These are phyloP conservation scores for Electrophaes corylata DNA, from an alignment of 2,888 invertebrate species.

Conservation along the genomic window DNA sequence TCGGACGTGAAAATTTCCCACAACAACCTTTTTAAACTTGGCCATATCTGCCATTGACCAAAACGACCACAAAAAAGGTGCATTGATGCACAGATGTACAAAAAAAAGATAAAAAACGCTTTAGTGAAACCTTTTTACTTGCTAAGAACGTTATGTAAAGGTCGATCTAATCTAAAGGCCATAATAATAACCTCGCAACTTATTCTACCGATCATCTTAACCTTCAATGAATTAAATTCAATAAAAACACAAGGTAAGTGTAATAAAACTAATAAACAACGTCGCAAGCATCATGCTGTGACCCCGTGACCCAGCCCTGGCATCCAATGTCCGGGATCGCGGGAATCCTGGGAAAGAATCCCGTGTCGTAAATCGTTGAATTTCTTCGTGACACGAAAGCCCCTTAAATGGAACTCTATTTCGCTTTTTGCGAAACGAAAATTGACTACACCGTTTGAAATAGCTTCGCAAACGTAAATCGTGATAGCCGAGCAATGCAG, in stretches of 20 bases:
- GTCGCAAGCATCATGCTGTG: constrained; percentile 34
- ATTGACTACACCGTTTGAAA: constrained; percentile 39
- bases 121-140: neutral
- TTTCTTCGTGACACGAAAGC: constrained; percentile 36
- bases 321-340: constrained; percentile 34
- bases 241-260: constrained; percentile 27
- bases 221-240: constrained; percentile 23
- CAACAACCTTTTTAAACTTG: no score
- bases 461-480: constrained; percentile 31
- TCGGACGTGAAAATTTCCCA: no score
- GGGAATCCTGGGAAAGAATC: constrained; percentile 36
- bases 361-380: constrained; percentile 35
- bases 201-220: constrained; percentile 15
- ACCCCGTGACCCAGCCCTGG: constrained; percentile 47
- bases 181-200: constrained; percentile 12
- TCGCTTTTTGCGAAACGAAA: constrained; percentile 60
- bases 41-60: no score
- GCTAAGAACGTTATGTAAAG: constrained; percentile 10
- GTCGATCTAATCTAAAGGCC: constrained; percentile 21
- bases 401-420: constrained; percentile 63
- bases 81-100: neutral
- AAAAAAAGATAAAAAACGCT: neutral
- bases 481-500: constrained; percentile 29
- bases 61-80: no score
- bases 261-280: constrained; percentile 25